These are phyloP conservation scores for Casuarius casuarius DNA, from an alignment of 2,113 vertebrate genomes.

Conservation along the genomic window DNA sequence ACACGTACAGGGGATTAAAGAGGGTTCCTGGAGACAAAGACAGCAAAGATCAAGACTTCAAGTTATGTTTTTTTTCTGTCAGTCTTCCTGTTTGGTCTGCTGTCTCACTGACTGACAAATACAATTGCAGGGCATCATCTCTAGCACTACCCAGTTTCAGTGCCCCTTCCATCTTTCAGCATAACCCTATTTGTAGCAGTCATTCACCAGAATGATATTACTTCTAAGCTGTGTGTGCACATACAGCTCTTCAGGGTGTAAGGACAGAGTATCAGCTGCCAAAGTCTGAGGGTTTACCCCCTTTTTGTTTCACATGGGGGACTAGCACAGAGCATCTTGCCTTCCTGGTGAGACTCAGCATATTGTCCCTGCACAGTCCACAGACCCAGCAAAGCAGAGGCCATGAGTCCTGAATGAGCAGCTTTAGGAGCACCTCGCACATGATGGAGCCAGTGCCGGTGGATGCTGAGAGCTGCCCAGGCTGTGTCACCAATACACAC, in stretches of 20 bases:
- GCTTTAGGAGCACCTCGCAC: neutral
- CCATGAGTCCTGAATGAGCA: neutral
- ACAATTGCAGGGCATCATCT: neutral
- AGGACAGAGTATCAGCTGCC: neutral
- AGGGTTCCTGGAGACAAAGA: neutral
- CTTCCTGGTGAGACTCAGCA: neutral
- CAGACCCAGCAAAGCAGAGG: neutral
- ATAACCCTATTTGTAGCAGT: neutral
- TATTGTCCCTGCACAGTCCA: fast-evolving
- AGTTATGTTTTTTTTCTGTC: neutral
- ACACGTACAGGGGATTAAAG: neutral
- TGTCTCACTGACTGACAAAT: neutral
- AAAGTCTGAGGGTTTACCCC: neutral
- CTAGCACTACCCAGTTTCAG: neutral
- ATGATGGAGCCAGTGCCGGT: fast-evolving
- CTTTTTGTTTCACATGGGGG: neutral
- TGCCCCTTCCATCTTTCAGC: neutral
- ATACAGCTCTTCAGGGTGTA: neutral
- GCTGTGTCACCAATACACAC: neutral
- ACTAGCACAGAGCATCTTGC: neutral
- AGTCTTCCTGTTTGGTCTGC: neutral
- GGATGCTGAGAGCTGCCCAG: neutral
- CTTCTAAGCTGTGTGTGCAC: neutral
- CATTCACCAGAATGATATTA: neutral
- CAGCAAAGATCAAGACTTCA: neutral